Evolutionary conservation across 2,113 vertebrate species (phyloP).

Genomic region (Hemichromis elongatus): DNA sequence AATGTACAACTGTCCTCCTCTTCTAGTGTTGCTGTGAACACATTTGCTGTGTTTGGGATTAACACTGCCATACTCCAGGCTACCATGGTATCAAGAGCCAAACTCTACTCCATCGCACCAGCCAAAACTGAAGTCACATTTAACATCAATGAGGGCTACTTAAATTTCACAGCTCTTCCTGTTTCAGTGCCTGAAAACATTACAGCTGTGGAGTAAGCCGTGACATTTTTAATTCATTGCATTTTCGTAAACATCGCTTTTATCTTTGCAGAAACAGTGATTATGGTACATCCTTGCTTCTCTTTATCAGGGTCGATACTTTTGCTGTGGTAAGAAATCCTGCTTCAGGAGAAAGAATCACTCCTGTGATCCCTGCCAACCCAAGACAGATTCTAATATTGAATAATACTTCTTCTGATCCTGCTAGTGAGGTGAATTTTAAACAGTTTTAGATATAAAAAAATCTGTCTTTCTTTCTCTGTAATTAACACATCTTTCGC

Average conservation of each 20-base stretch:
- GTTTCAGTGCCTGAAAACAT: slow-evolving; percentile 66
- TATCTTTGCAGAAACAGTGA: neutral
- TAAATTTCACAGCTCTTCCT: slow-evolving; percentile 75
- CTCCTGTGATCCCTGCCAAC: slow-evolving; percentile 64
- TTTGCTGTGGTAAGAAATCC: slow-evolving; percentile 75
- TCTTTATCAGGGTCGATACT: slow-evolving; percentile 68
- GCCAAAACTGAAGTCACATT: slow-evolving; percentile 69
- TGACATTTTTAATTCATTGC: neutral
- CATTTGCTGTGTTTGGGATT: slow-evolving; percentile 75
- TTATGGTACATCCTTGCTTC: neutral
- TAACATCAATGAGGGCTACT: slow-evolving; percentile 65
- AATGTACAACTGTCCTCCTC: neutral
- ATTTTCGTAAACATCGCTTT: neutral
- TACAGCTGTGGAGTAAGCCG: slow-evolving; percentile 61
- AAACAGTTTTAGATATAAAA: neutral
- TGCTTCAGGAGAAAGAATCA: slow-evolving; percentile 55
- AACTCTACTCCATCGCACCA: slow-evolving; percentile 53
- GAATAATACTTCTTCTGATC: neutral
- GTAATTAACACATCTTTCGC: neutral
- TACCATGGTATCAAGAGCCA: slow-evolving; percentile 64
- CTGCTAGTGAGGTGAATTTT: slow-evolving; percentile 18
- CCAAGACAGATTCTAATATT: slow-evolving; percentile 56
- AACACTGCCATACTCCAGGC: slow-evolving; percentile 78
- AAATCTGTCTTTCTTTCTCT: neutral
- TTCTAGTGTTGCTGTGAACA: slow-evolving; percentile 68